Percentiles rank a stretch among this genome's conserved stretches.
Conservation (phyloP, 2,113 vertebrate species). For the Pseudopipra pipra region DNA sequence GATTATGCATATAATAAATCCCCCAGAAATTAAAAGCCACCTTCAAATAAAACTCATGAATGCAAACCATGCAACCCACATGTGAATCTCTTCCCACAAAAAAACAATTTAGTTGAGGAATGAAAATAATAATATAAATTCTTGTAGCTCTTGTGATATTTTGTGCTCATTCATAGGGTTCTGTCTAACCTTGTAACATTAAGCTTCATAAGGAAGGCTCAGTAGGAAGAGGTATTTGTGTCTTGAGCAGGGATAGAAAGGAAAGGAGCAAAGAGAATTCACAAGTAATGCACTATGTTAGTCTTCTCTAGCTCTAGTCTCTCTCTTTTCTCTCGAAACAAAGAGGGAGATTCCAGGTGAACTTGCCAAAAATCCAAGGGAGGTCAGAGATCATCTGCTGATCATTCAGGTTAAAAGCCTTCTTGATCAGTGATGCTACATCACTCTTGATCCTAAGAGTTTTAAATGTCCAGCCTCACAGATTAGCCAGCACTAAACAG, state of each 20-base stretch:
- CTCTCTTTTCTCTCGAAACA: neutral
- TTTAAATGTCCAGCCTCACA: neutral
- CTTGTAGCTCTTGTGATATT: neutral
- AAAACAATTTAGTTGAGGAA: neutral
- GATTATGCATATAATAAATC: neutral
- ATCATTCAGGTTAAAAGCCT: neutral
- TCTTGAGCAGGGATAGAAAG: neutral
- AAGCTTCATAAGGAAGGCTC: neutral
- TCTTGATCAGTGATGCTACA: neutral
- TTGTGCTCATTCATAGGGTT: neutral
- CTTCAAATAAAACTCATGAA: neutral
- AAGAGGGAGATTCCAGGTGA: neutral
- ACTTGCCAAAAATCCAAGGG: neutral
- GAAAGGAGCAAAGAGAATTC: neutral
- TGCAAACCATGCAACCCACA: neutral
- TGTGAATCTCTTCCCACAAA: neutral
- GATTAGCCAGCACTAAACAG: neutral
- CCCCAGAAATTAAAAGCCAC: neutral
- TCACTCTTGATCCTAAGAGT: neutral
- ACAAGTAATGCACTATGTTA: neutral
- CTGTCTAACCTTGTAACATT: neutral
- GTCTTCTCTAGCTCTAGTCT: neutral
- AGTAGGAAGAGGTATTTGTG: neutral
- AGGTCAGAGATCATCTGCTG: neutral
- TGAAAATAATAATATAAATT: neutral